phyloP scores from a whole-genome alignment of 2,797 vertebrate species.

The Meda fulgida region DNA sequence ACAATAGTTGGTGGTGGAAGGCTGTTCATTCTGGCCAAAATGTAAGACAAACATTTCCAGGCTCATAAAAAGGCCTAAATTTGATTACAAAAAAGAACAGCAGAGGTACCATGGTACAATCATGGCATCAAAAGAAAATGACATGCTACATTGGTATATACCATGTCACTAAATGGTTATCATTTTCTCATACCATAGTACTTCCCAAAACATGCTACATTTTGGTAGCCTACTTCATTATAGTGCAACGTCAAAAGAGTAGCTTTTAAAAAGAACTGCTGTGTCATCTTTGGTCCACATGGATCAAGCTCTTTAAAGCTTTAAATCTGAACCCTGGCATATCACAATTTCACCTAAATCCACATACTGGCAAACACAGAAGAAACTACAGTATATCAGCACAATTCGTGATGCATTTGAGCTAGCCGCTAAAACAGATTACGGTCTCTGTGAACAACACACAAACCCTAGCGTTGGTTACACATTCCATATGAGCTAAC shows the following conservation, averaged over 20 bases:
- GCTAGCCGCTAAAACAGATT: conserved; percentile 20
- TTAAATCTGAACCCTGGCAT: conserved; percentile 5
- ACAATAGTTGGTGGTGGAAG: neutral
- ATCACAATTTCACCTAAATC: conserved; percentile 3
- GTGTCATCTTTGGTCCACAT: neutral
- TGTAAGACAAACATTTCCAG: neutral
- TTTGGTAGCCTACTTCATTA: neutral
- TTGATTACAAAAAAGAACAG: neutral
- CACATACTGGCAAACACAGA: conserved; percentile 9
- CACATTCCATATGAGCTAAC: conserved; percentile 15
- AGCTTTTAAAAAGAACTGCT: neutral
- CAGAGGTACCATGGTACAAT: neutral
- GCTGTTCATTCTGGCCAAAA: neutral
- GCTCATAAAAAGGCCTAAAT: neutral
- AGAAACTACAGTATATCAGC: neutral
- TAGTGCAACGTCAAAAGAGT: neutral
- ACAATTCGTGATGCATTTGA: neutral
- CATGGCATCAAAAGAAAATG: neutral
- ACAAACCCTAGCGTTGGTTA: conserved; percentile 11
- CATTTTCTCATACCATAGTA: neutral
- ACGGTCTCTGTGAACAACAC: neutral
- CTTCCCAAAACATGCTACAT: neutral
- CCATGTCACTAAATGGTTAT: neutral
- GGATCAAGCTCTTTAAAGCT: neutral
- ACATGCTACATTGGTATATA: neutral